Evolutionary conservation across 2,888 invertebrate genomes (phyloP).

Genomic region (Drosophila suboccidentalis): DNA sequence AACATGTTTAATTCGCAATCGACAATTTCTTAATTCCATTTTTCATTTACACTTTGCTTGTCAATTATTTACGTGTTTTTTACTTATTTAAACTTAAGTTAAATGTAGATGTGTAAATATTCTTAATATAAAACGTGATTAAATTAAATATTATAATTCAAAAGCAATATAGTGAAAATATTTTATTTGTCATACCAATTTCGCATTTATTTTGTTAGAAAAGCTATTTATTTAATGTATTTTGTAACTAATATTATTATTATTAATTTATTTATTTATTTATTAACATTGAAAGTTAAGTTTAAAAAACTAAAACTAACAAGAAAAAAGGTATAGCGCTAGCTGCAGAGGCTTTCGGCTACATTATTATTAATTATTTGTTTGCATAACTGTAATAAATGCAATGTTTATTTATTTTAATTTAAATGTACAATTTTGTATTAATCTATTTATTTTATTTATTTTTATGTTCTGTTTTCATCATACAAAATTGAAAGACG

Average conservation of each 20-base stretch:
- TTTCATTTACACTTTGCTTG: conserved; percentile 33
- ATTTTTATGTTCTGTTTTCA: conserved; percentile 15
- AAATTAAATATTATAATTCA: neutral
- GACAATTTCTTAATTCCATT: conserved; percentile 19
- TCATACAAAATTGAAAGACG: conserved; percentile 29
- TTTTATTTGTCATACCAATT: too few relatives aligned
- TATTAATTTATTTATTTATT: too few relatives aligned
- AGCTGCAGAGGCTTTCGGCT: too few relatives aligned
- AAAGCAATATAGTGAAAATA: neutral
- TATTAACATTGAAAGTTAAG: too few relatives aligned
- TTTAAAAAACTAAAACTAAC: too few relatives aligned
- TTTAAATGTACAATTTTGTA: conserved; percentile 23
- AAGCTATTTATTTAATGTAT: neutral
- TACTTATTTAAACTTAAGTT: neutral
- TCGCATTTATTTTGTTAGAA: neutral
- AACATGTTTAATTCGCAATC: conserved; percentile 41
- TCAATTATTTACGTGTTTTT: neutral
- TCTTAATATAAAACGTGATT: neutral
- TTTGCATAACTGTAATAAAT: neutral
- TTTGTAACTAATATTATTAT: neutral
- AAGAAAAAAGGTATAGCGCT: too few relatives aligned
- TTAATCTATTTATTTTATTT: conserved; percentile 29
- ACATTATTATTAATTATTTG: too few relatives aligned
- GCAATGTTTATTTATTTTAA: neutral
- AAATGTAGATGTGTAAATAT: neutral